These are phyloP conservation scores for Drosophila albomicans DNA, from an alignment of 1,140 invertebrate species.

Conservation along the genomic window DNA sequence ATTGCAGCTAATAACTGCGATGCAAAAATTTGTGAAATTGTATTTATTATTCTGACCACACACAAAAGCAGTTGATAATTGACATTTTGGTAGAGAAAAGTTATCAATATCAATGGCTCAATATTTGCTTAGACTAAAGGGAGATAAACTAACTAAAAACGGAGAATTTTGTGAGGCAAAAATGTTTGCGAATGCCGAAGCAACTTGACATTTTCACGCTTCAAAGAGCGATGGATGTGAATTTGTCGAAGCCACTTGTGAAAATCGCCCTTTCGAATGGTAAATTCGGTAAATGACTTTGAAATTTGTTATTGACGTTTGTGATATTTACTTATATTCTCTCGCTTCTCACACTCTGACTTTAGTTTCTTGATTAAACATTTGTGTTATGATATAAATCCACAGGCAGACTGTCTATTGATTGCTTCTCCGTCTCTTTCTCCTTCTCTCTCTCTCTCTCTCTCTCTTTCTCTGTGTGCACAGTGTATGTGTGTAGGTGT, in stretches of 20 bases:
- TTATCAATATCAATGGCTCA: not conserved
- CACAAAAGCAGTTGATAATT: slow-evolving; percentile 64
- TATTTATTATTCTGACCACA: not conserved
- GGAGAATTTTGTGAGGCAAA: slow-evolving; percentile 13
- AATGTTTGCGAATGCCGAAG: slow-evolving; percentile 68
- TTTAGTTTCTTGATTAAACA: slow-evolving; percentile 71
- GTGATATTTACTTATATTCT: slow-evolving; percentile 61
- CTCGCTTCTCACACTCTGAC: slow-evolving; percentile 30
- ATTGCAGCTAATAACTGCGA: not conserved
- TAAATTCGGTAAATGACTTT: slow-evolving; percentile 22
- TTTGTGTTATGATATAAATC: slow-evolving; percentile 78
- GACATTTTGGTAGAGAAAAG: slow-evolving; percentile 36
- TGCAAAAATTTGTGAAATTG: not conserved
- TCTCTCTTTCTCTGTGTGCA: not conserved
- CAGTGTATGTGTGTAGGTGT: slow-evolving; percentile 31
- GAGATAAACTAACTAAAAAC: slow-evolving; percentile 26
- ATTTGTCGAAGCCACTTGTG: slow-evolving; percentile 16
- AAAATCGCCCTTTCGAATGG: slow-evolving; percentile 18
- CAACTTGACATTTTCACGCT: slow-evolving; percentile 80
- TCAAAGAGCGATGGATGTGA: slow-evolving; percentile 52
- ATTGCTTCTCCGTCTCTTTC: not conserved
- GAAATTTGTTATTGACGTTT: slow-evolving; percentile 5
- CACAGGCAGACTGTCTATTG: not conserved
- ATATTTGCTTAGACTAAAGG: slow-evolving; percentile 6
- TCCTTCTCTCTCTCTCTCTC: too few species aligned